Evolutionary conservation across 2,797 vertebrate species (phyloP), one percentile per base, ranked within the genome.

Genomic region (Eupleurogrammus muticus): DNA sequence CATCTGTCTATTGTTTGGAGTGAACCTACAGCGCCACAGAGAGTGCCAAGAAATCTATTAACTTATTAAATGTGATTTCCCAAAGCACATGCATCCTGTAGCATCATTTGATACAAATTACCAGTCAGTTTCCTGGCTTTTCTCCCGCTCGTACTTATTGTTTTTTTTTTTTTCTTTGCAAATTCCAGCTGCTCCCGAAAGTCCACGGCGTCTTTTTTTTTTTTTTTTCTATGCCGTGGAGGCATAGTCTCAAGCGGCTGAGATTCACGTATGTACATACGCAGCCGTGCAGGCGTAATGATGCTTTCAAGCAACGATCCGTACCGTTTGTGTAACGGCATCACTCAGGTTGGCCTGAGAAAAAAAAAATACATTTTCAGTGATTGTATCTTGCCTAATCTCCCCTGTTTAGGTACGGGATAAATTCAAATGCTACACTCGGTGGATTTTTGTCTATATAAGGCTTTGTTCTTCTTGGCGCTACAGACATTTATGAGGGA

Each of bases 361-460:
- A 60, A 40, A 52, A 21, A 44, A 62, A 42, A 63, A 69, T 65
- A 34, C 68, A 66, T 72, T 63, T 72, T 34, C 48, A 56, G 48
- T 55, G n/a, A 77, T 69, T 73, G 21, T 71, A 72, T 85, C 68
- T 65, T 3, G 14, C 23, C 66, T 5, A 28, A 28, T 84, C 20
- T 68, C 34, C 51, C 73, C 24, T 68, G 61, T 78, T 82, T 72
- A 77, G 36, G 50, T 59, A 68, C 36, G 54, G 58, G 70, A 69
- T 40, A 21, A 66, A 68, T 52, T 81, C 24, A 76, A 77, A 81
- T 73, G 51, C 69, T 59, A 13, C 61, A 59, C 75, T 69, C 38
- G 3, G 32, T 63, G 54, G 74, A 62, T 73, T 87, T n/a, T 69
- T 84, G 71, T 75, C 84, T 83, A 84, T 83, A 89, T 85, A 90